Evolutionary conservation across 2,797 vertebrate species (phyloP).

Genomic region (Eulemur coronatus): DNA sequence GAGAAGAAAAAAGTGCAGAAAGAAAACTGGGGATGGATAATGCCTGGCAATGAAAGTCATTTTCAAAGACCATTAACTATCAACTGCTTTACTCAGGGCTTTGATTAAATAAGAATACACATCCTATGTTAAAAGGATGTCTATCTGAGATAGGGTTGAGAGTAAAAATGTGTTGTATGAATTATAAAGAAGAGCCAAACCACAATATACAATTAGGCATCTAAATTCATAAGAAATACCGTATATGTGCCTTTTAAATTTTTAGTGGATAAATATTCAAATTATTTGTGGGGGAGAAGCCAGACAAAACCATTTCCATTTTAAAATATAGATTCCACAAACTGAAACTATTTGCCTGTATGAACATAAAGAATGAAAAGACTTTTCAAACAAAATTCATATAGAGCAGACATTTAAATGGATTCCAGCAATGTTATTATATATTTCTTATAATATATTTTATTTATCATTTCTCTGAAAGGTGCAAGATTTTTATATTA

Average conservation of each 20-base stretch:
- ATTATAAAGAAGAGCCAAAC: constrained; percentile 45
- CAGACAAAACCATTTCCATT: constrained; percentile 59
- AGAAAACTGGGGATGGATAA: constrained; percentile 36
- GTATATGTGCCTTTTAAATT: constrained; percentile 48
- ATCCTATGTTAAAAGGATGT: constrained; percentile 56
- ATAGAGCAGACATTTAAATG: constrained; percentile 35
- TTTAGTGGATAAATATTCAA: constrained; percentile 68
- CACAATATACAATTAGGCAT: constrained; percentile 13
- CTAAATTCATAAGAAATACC: constrained; percentile 54
- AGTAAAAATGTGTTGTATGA: constrained; percentile 48
- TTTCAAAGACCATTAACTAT: constrained; percentile 71
- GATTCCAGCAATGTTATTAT: constrained; percentile 43
- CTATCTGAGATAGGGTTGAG: constrained; percentile 13
- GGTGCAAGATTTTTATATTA: constrained; percentile 72
- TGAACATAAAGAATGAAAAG: constrained; percentile 62
- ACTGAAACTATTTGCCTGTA: constrained; percentile 65
- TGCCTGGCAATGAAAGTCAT: constrained; percentile 41
- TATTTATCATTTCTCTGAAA: constrained; percentile 76
- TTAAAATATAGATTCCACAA: constrained; percentile 78
- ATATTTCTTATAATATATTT: constrained; percentile 59
- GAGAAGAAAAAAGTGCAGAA: constrained; percentile 6
- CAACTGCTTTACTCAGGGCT: constrained; percentile 60
- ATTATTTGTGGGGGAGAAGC: constrained; percentile 57
- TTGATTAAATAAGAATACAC: constrained; percentile 67
- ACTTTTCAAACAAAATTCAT: constrained; percentile 63